These are phyloP conservation scores for Archegozetes longisetosus DNA, from an alignment of 1,140 invertebrate genomes.

Conservation along the genomic window DNA sequence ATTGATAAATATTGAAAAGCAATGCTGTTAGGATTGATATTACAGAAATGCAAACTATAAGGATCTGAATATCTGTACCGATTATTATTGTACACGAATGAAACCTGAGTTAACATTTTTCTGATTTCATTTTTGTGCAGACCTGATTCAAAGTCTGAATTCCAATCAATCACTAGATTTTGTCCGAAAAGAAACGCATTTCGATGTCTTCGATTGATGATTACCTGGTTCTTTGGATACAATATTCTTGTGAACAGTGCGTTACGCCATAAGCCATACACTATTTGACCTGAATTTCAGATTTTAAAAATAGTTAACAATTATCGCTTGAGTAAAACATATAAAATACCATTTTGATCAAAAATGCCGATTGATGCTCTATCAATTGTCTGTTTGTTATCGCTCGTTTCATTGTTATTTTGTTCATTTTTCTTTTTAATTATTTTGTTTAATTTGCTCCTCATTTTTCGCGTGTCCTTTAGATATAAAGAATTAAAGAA, in stretches of 20 bases:
- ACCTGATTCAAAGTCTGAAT: not conserved
- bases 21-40: not conserved
- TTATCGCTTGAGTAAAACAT: not conserved
- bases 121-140: not conserved
- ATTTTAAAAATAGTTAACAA: not conserved
- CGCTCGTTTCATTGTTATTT: not conserved
- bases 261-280: conserved; percentile 11
- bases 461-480: not conserved
- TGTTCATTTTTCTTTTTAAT: conserved; percentile 6
- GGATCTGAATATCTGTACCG: not conserved
- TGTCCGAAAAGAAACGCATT: conserved; percentile 1
- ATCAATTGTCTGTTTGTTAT: too few relatives aligned
- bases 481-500: not conserved
- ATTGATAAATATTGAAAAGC: not conserved
- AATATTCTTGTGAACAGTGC: not conserved
- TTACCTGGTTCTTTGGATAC: not conserved
- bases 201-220: not conserved
- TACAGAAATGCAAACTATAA: not conserved
- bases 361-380: too few relatives aligned
- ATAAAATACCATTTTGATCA: not conserved
- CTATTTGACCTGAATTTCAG: not conserved
- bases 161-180: conserved; percentile 5
- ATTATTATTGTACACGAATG: not conserved
- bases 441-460: not conserved
- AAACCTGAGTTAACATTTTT: not conserved